phyloP scores from a whole-genome alignment of 30 jellyfish, hydroid and myxozoan species.

The Chrysaora quinquecirrha region DNA sequence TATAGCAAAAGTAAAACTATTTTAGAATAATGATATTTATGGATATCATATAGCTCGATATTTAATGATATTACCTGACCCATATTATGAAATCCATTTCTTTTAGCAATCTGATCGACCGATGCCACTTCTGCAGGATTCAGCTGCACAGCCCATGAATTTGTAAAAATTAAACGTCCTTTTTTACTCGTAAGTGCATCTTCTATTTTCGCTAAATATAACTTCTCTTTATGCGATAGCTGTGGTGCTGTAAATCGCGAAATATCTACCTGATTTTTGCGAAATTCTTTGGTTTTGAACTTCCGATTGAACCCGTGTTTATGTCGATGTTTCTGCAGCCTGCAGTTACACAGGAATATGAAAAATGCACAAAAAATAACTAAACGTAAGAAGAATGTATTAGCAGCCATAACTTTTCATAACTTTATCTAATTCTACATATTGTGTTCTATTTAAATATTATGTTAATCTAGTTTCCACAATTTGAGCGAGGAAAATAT shows the following conservation, averaged over 20 bases:
- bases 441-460: slow-evolving; percentile 30
- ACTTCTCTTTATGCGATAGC: slow-evolving; percentile 74
- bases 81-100: slow-evolving; percentile 92
- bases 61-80: slow-evolving; percentile 99
- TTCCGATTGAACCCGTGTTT: background rate
- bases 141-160: slow-evolving; percentile 99
- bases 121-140: slow-evolving; percentile 98
- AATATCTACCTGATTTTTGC: slow-evolving; percentile 4
- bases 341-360: background rate
- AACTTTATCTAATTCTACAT: slow-evolving; percentile 6
- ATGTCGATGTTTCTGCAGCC: background rate
- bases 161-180: slow-evolving; percentile 80
- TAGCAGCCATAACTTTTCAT: slow-evolving; percentile 31
- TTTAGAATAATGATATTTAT: too few relatives aligned
- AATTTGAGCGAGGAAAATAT: slow-evolving; percentile 34
- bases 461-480: background rate
- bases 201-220: slow-evolving; percentile 82
- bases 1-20: too few relatives aligned
- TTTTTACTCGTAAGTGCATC: slow-evolving; percentile 90
- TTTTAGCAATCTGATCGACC: slow-evolving; percentile 94
- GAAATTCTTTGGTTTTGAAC: background rate
- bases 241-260: slow-evolving; percentile 93
- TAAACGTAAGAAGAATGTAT: background rate
- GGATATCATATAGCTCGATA: too few relatives aligned
- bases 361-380: slow-evolving; percentile 12